Evolutionary conservation across 2,888 invertebrate species (phyloP), one percentile per base, ranked within the genome.

Genomic region (Alloplasta piceator): DNA sequence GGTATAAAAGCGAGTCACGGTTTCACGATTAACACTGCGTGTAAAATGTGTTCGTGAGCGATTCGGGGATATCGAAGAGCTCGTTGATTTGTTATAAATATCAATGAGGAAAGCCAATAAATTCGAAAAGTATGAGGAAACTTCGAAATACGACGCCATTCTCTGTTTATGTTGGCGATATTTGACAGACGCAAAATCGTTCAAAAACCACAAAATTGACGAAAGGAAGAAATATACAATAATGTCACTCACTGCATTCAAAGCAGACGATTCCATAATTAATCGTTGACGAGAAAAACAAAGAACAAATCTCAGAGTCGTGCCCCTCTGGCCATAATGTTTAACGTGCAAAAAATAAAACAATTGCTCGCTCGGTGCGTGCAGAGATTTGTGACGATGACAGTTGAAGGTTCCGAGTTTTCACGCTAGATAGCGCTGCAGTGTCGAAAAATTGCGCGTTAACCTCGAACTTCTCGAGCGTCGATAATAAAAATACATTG

Each of bases 191-290:
- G 52, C 10, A 9, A 26, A 5, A 38, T n/a, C 16, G 41, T 12
- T 12, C 10, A 36, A 58, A 41, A 52, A 63, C 39, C 41, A 55
- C 36, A 56, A 56, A 55, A 26, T 26, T 26, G 26, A 26, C 26
- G 26, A 26, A 26, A 26, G 26, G 26, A 26, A 26, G 26, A 26
- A 26, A 26, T 26, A 26, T 26, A 26, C 12, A 39, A 63, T 63
- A 26, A 67, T 38, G 7, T 58, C 64, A 82, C 86, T 90, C 81
- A 89, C 90, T 81, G 86, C 72, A 79, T 90, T 90, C 84, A 90
- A 85, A 83, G 87, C 83, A 82, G 90, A 89, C 83, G 84, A 87
- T 84, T 90, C 90, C 90, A 90, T 90, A 63, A 85, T 81, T 85
- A 82, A 84, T 83, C 82, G 84, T 83, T 76, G 83, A 79, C 48